Evolutionary conservation across 2,888 invertebrate genomes (phyloP), one percentile per base, ranked within the genome.

Genomic region (Luperina testacea): DNA sequence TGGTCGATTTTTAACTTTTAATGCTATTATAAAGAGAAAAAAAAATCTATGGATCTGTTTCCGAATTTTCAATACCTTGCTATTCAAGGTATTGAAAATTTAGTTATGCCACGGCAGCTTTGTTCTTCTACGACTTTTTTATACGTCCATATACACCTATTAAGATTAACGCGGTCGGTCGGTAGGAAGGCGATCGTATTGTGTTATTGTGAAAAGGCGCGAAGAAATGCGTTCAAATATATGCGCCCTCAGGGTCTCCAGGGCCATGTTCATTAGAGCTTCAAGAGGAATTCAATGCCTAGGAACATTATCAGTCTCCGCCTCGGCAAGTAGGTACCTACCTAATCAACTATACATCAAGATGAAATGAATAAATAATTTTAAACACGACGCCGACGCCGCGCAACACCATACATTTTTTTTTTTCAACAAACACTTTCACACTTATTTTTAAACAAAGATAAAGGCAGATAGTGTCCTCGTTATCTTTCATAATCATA

Each of bases 361-460:
- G 64, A 64, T 64, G 20, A 64, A 64, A 64, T 32, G 24, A 51
- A 0, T 51, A 59, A 70, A 70, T 38, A 17, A 45, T 45, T 57
- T 27, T n/a, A 27, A 69, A 65, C 79, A 69, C 79, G 27, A 77
- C 42, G 8, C 9, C 79, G 24, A 79, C 45, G 13, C 13, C 45
- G 45, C 13, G 24, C 48, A 20, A 53, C n/a, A 81, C 32, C 42
- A 63, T 81, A 45, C 9, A 20, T 61, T 42, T 69, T n/a, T 73
- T 73, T 75, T 57, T 24, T 63, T 74, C 11, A 20, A 27, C 24
- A 76, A 68, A 83, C 59, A n/a, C 77, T 67, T 48, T 75, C 51
- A 61, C 53, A 57, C 53, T 78, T 77, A 27, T 67, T 68, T 67
- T 75, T 63, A 59, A 38, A 48, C 51, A 65, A 74, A 38, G 15